Evolutionary conservation across 2,797 vertebrate species (phyloP), one percentile per base, ranked within the genome.

Genomic region (Hoplostethus atlanticus): DNA sequence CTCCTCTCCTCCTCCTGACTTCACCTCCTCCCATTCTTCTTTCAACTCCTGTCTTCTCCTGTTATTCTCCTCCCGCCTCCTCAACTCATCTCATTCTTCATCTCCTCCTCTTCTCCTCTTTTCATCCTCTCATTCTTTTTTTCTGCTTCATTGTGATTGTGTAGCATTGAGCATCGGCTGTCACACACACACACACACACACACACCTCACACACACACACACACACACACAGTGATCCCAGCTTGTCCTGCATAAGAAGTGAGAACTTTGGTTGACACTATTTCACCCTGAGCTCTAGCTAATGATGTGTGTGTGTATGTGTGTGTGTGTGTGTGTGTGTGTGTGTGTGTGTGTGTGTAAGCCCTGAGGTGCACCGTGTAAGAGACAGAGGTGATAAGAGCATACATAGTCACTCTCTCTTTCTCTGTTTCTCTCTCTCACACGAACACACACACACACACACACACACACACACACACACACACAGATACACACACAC

Each of bases 401-500:
- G 56, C 56, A 59, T 42, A 59, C 56, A 53, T 44, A 54, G 52
- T 54, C 52, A 54, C 52, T 30, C 10, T 54, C 8, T 50, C 48
- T 21, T 16, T n/a, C 17, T n/a, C 5, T 64, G 47, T 61, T 50
- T 66, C 60, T 67, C 25, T 30, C 10, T 54, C 42, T 50, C 65
- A 70, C 67, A 84, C 81, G 83, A 72, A 78, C 79, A 25, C 17
- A 25, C 48, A 50, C 48, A 50, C 48, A 50, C 48, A 17, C n/a
- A 50, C 48, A 50, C 48, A 50, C 48, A 50, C 48, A 47, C 21
- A 67, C 52, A 62, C 55, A 69, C 55, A 71, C 64, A 73, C 73
- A 69, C 50, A 77, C 60, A 80, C 50, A 63, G 25, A 74, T 36
- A 76, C 65, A 70, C 67, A 84, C 81, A 84, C 74, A 78, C 79